Evolutionary conservation across 2,113 vertebrate species (phyloP).

Genomic region (Sciurus niger): DNA sequence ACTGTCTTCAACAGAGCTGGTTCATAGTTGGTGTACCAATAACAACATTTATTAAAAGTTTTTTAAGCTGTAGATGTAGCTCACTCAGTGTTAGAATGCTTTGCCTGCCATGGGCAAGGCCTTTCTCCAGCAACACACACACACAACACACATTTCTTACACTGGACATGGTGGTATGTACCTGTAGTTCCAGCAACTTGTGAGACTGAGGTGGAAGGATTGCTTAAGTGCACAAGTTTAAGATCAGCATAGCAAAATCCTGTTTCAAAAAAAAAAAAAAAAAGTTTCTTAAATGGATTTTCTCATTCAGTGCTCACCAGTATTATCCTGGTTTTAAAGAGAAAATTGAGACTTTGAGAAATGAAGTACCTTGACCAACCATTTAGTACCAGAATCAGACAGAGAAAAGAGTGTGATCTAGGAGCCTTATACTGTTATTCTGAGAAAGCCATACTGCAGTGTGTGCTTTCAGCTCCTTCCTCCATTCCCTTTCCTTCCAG

Average conservation of each 20-base stretch:
- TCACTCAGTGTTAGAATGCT: not conserved
- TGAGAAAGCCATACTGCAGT: not conserved
- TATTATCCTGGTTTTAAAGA: conserved; percentile 47
- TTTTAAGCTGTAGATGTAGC: not conserved
- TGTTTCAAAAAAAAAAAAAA: not conserved
- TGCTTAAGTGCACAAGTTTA: not conserved
- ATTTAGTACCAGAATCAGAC: not conserved
- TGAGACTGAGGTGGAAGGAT: not conserved
- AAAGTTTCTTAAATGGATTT: not conserved
- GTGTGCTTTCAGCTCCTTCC: not conserved
- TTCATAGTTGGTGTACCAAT: not conserved
- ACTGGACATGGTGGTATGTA: not conserved
- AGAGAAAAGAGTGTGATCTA: not conserved
- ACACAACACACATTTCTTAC: not conserved
- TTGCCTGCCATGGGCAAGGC: not conserved
- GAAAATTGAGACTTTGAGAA: conserved; percentile 48
- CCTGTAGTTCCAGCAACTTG: not conserved
- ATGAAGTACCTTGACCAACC: conserved; percentile 42
- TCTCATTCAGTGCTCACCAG: conserved; percentile 26
- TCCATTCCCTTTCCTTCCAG: conserved; percentile 84
- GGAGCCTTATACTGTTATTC: not conserved
- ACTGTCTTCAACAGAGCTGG: not conserved
- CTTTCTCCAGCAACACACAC: not conserved
- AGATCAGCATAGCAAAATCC: not conserved
- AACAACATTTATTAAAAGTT: not conserved